Evolutionary conservation across 2,797 vertebrate genomes (phyloP).

Genomic region (Pangasius larnaudii): DNA sequence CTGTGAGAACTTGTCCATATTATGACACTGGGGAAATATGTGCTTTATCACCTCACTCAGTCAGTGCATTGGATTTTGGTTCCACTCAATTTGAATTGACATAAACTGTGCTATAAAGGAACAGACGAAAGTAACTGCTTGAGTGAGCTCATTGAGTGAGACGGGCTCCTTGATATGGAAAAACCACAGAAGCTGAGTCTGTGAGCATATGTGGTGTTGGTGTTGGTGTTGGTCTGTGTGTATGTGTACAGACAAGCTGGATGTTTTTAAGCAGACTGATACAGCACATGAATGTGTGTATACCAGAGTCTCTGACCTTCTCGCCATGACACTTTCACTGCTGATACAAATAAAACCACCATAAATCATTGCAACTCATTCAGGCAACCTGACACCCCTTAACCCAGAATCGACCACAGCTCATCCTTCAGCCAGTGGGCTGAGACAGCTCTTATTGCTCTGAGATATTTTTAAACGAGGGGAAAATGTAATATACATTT

Average conservation of each 20-base stretch:
- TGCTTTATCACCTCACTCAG: conserved; percentile 68
- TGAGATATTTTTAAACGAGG: conserved; percentile 73
- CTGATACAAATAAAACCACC: conserved; percentile 79
- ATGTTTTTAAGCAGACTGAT: conserved; percentile 57
- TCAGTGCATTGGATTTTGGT: conserved; percentile 68
- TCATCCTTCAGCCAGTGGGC: conserved; percentile 63
- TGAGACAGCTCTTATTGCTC: conserved; percentile 53
- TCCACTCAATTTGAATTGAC: conserved; percentile 69
- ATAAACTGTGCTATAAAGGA: conserved; percentile 66
- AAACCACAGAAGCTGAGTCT: conserved; percentile 41
- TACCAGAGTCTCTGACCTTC: conserved; percentile 78
- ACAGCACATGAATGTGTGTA: conserved; percentile 65
- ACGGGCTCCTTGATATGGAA: conserved; percentile 54
- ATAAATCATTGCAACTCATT: conserved; percentile 69
- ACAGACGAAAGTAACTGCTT: conserved; percentile 49
- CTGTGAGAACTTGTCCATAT: conserved; percentile 55
- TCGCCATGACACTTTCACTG: conserved; percentile 75
- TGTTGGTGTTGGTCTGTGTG: conserved; percentile 35
- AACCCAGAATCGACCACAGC: conserved; percentile 64
- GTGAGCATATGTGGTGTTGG: conserved; percentile 36
- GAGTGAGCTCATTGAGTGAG: conserved; percentile 56
- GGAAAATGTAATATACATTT: conserved; percentile 31
- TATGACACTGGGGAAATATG: conserved; percentile 70
- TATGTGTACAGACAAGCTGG: conserved; percentile 39
- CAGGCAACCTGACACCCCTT: conserved; percentile 77